Evolutionary conservation across 2,113 vertebrate species (phyloP), one percentile per base, ranked within the genome.

Genomic region (Butorides virescens): DNA sequence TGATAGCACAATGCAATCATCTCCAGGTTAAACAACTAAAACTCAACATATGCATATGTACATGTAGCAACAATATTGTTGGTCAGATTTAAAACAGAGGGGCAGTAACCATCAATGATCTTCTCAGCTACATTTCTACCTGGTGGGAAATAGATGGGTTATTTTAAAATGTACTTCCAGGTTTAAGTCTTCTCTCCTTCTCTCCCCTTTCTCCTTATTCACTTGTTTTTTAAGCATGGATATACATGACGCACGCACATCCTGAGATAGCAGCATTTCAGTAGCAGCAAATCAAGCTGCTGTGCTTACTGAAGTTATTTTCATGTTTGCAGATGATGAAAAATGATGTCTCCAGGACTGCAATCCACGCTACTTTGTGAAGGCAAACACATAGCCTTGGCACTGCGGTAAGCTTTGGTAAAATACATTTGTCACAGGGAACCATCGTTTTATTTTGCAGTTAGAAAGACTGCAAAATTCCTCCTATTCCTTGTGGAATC

Each of bases 271-370:
- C 65, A 96, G 91, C 61, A 72, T 52, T 88, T 84, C 85, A 77
- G 3, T 75, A 89, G 75, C 62, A 91, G 72, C 77, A 94, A 67
- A 84, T 92, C 74, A 86, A 77, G 44, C 73, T 70, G 53, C 66
- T 3, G 8, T n/a, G 62, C 91, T 76, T 61, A 78, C 84, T 89
- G 72, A 88, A 92, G 85, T 94, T 88, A 86, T 88, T 91, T 90
- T 63, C 79, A 86, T 73, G 80, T 92, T 95, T 92, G 44, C 39
- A 87, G 77, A 88, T 89, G 83, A 94, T 91, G 80, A 94, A 91
- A 96, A 96, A 95, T 32, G 34, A 76, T 56, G 53, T 68, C 68
- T 92, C 61, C 32, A 85, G 79, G 50, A 92, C 79, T 92, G 91
- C 75, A 88, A 92, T 70, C 67, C 88, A 71, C 70, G 13, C 18